These are phyloP conservation scores for Dreissena polymorpha DNA, from an alignment of 1,140 invertebrate genomes.

Conservation along the genomic window DNA sequence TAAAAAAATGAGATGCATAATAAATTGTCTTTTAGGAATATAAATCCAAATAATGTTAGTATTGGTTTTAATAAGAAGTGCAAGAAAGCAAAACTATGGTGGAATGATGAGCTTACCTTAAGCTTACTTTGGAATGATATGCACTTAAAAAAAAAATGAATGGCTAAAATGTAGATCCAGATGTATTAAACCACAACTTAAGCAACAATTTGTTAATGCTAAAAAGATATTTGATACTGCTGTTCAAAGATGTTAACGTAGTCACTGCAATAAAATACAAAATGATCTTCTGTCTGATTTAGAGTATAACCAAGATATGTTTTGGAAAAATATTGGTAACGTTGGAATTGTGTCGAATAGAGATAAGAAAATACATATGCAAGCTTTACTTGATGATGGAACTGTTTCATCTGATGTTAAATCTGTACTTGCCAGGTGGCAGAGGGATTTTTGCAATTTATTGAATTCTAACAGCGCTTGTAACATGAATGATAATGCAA, in stretches of 20 bases:
- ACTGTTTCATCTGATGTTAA: too few relatives aligned
- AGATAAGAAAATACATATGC: too few relatives aligned
- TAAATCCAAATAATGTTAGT: neutral
- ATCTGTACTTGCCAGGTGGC: too few relatives aligned
- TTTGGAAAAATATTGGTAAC: neutral
- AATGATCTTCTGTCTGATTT: neutral
- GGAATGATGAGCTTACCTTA: neutral
- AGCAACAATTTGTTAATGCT: neutral
- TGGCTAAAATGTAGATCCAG: neutral
- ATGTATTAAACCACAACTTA: neutral
- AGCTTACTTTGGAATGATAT: neutral
- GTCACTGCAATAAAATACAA: neutral
- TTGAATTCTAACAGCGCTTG: too few relatives aligned
- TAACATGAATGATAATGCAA: too few relatives aligned
- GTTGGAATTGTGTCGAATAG: too few relatives aligned
- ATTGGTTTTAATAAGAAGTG: neutral
- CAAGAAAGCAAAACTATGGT: neutral
- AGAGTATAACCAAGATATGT: neutral
- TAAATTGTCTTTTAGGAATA: too few relatives aligned
- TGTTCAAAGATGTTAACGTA: neutral
- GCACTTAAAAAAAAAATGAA: neutral
- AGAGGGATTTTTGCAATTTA: too few relatives aligned
- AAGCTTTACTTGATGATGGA: too few relatives aligned
- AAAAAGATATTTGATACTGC: neutral
- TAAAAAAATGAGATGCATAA: too few relatives aligned